phyloP scores from a whole-genome alignment of 37 sponge, comb jelly and placozoan genomes.

The Halisarca cf. caerulea region DNA sequence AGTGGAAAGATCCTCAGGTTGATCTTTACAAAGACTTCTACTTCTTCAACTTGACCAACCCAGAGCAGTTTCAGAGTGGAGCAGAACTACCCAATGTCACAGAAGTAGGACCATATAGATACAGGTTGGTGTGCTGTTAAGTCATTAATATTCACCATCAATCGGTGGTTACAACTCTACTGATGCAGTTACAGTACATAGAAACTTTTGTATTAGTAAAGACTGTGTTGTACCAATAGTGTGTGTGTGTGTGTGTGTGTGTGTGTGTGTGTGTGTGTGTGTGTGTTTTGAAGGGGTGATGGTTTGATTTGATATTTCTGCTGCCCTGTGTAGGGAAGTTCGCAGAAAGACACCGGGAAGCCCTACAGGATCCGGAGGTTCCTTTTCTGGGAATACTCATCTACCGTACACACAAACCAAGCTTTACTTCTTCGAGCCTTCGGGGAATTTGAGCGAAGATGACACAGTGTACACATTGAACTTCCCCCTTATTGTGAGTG shows the following conservation, averaged over 20 bases:
- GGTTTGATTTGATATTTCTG: too few relatives aligned
- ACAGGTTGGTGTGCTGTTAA: conserved; percentile 68
- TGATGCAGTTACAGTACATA: background rate
- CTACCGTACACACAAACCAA: conserved; percentile 33
- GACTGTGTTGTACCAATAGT: too few relatives aligned
- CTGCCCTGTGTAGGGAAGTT: background rate
- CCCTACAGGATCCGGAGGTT: background rate
- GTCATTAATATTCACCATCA: too few relatives aligned
- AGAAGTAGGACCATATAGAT: conserved; percentile 83
- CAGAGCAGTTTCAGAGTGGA: conserved; percentile 47
- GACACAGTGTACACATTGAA: conserved; percentile 33
- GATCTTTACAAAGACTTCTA: conserved; percentile 78
- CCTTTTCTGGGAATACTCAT: background rate
- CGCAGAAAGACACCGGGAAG: background rate
- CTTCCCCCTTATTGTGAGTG: conserved; percentile 27
- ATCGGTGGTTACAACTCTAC: too few relatives aligned
- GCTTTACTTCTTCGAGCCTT: conserved; percentile 15
- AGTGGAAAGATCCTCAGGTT: conserved; percentile 61
- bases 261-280: too few relatives aligned
- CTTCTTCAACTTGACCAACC: conserved; percentile 89
- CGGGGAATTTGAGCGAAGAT: conserved; percentile 10
- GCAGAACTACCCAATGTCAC: conserved; percentile 38
- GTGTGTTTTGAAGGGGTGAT: too few relatives aligned
- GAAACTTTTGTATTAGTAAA: too few relatives aligned
- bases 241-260: too few relatives aligned